Base-by-base conservation (phyloP, 2,888 invertebrate genomes). In the Saturnia pavonia region DNA sequence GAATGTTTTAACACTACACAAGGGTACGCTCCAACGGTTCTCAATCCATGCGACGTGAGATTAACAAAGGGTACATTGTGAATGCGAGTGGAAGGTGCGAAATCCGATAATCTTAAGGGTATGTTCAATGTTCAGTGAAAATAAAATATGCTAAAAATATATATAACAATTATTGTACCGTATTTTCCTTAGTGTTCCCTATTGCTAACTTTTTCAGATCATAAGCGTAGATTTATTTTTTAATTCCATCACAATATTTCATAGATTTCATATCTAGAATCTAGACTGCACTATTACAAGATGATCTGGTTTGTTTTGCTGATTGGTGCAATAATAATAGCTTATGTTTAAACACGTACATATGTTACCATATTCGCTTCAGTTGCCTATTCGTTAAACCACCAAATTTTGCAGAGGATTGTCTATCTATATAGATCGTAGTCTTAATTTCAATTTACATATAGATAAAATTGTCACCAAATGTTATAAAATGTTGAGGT, bases 21-120 rank as follows among this genome's bases (percentile, higher is more conserved):
- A 65, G 40, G 40, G 34, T 40, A 65, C 65, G 65, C 65, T 65
- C 22, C 65, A 65, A 65, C 40, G 65, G 65, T 65, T 40, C 65
- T 40, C 34, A 22, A 40, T 65, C 65, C 65, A n/a, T 40, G 40
- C 40, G 65, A 65, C 65, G 65, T 65, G n/a, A 65, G 65, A 40
- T 65, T 65, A 65, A 65, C 65, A 65, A 65, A 65, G 40, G 65
- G 40, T 65, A 65, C 25, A 57, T 34, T 65, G 65, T 65, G 65
- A 65, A 40, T 40, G 65, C 40, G 65, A 65, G 65, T 65, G 65
- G 65, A 65, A 40, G 65, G 65, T 8, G 65, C 40, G 65, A 65
- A 65, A 65, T 65, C 65, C 34, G 40, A 65, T 65, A 65, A 65
- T 65, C 34, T 65, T 40, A 65, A 65, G 34, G 65, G 65, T 34